Evolutionary conservation across 2,113 vertebrate species (phyloP).

Genomic region (Sialia sialis): DNA sequence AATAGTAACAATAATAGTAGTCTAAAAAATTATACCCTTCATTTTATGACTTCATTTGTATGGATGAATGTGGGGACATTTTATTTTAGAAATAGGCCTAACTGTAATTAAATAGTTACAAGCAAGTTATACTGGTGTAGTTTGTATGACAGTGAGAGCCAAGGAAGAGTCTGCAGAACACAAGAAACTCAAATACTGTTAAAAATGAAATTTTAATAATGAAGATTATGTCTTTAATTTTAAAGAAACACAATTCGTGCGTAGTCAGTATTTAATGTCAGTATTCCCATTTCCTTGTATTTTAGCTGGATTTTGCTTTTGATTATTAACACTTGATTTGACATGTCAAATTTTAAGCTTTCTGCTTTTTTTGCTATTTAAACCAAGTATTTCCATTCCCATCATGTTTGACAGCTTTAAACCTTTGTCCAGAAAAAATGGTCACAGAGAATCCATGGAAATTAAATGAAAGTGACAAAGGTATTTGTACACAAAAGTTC

Average conservation of each 20-base stretch:
- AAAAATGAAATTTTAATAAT: not conserved
- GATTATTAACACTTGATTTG: not conserved
- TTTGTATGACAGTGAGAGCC: not conserved
- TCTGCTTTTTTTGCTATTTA: not conserved
- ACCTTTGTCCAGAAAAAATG: not conserved
- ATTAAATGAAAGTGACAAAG: not conserved
- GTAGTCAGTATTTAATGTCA: not conserved
- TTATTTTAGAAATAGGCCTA: not conserved
- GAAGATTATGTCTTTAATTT: not conserved
- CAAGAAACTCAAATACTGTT: not conserved
- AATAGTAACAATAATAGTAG: not conserved
- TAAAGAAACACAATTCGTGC: not conserved
- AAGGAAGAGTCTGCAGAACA: not conserved
- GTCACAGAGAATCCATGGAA: not conserved
- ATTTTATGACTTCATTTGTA: not conserved
- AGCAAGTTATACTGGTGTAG: not conserved
- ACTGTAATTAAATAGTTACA: not conserved
- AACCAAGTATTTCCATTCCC: not conserved
- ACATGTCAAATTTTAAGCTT: not conserved
- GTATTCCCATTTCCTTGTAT: not conserved
- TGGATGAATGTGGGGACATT: not conserved
- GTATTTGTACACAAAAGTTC: not conserved
- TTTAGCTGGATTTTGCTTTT: not conserved
- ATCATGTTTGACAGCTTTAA: not conserved
- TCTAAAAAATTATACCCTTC: not conserved